Evolutionary conservation across 2,113 vertebrate genomes (phyloP), one percentile per base, ranked within the genome.

Genomic region (Megaceryle maxima): DNA sequence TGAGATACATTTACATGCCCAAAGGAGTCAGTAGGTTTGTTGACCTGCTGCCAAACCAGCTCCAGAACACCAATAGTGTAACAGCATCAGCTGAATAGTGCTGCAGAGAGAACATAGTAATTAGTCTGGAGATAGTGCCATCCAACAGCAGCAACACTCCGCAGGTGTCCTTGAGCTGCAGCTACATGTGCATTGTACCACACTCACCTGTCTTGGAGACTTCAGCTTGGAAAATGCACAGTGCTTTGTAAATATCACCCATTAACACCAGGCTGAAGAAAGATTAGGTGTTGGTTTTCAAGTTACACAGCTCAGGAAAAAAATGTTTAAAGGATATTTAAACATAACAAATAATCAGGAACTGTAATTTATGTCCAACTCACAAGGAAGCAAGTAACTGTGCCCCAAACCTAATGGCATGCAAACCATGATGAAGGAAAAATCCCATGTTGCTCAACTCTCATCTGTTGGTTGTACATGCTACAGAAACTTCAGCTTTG

Each of bases 1-100:
- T 68, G 66, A 84, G 51, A 17, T 19, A 4, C 1, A 37, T 48
- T 64, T 51, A 29, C 0, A 0, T 35, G 17, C 28, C 26, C 13
- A 25, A 3, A 2, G 16, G 53, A 78, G n/a, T 20, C 46, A 48
- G 13, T 22, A 29, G 21, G 21, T n/a, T 83, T 64, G 57, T 29
- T 46, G 33, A 62, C 31, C 35, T 76, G 13, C 16, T 57, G 57
- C 21, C 43, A 86, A 64, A 37, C 14, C 59, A 50, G 13, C 25
- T 83, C 57, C 59, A 69, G 35, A 60, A 35, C 15, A 51, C 26
- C 64, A 56, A 57, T 1, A 44, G 16, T 3, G 9, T 29, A 66
- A 39, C 48, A 35, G 20, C 22, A 75, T 35, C 33, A 64, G 20
- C 35, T 35, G 56, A 44, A 33, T 0, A 44, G 44, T 7, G 26